Evolutionary conservation across 1,140 invertebrate genomes (phyloP).

Genomic region (Calosoma granatense): DNA sequence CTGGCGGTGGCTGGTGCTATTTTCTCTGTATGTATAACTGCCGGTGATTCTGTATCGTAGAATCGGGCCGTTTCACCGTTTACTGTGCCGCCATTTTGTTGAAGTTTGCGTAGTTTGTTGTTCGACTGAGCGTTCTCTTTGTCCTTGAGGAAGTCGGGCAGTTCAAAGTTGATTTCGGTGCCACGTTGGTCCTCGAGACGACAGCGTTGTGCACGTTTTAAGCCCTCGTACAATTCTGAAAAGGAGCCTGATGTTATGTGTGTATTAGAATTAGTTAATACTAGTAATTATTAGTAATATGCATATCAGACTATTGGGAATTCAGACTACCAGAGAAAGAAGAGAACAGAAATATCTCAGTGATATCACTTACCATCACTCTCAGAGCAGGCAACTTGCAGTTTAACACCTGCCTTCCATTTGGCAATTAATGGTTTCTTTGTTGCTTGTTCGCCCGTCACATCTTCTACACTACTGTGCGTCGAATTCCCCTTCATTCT

Average conservation of each 20-base stretch:
- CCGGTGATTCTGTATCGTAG: background rate
- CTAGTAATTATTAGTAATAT: too few species aligned
- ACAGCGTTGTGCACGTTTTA: conserved; percentile 63
- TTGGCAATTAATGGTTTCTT: conserved; percentile 57
- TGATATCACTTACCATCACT: conserved; percentile 46
- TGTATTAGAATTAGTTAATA: conserved; percentile 1
- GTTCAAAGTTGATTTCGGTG: conserved; percentile 68
- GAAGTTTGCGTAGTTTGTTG: conserved; percentile 11
- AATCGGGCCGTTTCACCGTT: conserved; percentile 14
- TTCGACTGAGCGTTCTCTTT: conserved; percentile 32
- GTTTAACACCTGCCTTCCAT: conserved; percentile 55
- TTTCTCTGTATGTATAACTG: conserved; percentile 11
- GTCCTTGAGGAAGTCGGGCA: conserved; percentile 68
- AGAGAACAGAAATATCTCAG: background rate
- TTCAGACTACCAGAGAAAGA: too few species aligned
- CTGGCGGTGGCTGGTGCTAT: background rate
- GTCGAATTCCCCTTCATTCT: conserved; percentile 24
- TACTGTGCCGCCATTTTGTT: conserved; percentile 12
- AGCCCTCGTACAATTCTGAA: conserved; percentile 51
- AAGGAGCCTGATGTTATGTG: conserved; percentile 13
- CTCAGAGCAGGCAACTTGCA: conserved; percentile 52
- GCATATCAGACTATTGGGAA: too few species aligned
- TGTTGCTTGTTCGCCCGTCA: conserved; percentile 17
- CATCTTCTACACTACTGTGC: conserved; percentile 23
- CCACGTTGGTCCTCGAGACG: conserved; percentile 73